phyloP scores from a whole-genome alignment of 2,888 invertebrate species.

The Pandemis cinnamomeana region DNA sequence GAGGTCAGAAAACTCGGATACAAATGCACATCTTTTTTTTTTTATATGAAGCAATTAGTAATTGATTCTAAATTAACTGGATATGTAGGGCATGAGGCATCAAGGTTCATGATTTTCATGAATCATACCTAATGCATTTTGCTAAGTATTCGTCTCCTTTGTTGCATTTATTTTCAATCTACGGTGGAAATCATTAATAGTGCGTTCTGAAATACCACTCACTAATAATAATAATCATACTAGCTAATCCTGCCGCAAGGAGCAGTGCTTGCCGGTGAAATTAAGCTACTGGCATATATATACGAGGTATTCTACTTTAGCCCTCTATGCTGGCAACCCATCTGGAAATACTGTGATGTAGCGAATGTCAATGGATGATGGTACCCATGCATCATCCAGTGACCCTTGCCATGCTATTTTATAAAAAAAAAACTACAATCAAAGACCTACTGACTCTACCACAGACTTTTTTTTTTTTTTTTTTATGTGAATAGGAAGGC shows the following conservation, averaged over 20 bases:
- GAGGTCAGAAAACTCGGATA: background rate
- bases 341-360: too few species aligned
- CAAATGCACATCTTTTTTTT: background rate
- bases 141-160: background rate
- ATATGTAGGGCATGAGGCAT: background rate
- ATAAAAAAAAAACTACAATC: background rate
- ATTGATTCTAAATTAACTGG: slow-evolving; percentile 1
- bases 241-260: too few species aligned
- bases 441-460: background rate
- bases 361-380: too few species aligned
- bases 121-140: background rate
- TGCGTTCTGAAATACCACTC: background rate
- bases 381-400: too few species aligned
- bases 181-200: background rate
- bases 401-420: too few species aligned
- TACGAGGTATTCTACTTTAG: too few species aligned
- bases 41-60: slow-evolving; percentile 8
- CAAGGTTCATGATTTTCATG: background rate
- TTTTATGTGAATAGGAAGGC: too few species aligned
- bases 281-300: too few species aligned
- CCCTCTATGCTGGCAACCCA: too few species aligned
- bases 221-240: background rate
- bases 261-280: too few species aligned
- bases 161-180: background rate
- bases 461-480: too few species aligned